phyloP scores from a whole-genome alignment of 2,797 vertebrate species.

The Philypnodon macrostomus region DNA sequence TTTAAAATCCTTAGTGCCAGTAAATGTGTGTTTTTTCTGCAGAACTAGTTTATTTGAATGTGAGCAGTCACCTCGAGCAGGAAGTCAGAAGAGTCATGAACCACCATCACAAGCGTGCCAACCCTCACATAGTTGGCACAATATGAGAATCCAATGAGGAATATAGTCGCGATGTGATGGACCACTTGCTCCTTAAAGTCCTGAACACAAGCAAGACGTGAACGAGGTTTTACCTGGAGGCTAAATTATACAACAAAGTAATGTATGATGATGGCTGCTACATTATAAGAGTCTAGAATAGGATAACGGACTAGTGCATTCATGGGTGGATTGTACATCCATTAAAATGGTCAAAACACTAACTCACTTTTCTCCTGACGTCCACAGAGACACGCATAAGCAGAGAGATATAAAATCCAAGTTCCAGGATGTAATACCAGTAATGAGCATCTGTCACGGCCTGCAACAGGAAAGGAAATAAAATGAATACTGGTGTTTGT shows the following conservation, averaged over 20 bases:
- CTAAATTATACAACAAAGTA: no score
- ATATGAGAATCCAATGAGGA: conserved; percentile 85
- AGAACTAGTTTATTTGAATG: background rate
- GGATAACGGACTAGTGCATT: background rate
- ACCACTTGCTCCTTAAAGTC: conserved; percentile 87
- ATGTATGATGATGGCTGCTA: no score
- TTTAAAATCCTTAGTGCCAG: background rate
- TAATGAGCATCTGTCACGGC: conserved; percentile 76
- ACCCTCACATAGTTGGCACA: conserved; percentile 81
- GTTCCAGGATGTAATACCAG: conserved; percentile 89
- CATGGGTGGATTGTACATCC: background rate
- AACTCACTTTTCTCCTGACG: conserved; percentile 88
- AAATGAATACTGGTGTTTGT: background rate
- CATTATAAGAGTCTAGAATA: background rate
- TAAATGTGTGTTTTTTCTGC: background rate
- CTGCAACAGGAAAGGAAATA: conserved; percentile 61
- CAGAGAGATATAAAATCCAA: conserved; percentile 90
- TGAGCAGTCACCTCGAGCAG: conserved; percentile 82
- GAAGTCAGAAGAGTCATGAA: conserved; percentile 83
- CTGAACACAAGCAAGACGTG: no score
- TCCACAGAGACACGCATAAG: conserved; percentile 88
- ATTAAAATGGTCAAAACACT: background rate
- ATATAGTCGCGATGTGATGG: conserved; percentile 84
- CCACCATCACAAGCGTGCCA: conserved; percentile 83
- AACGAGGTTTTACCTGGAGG: no score